A percentile compares a stretch with the other conserved stretches of the same genome.
Conservation (phyloP, 2,888 invertebrate species). For the Sarcophaga variegata region DNA sequence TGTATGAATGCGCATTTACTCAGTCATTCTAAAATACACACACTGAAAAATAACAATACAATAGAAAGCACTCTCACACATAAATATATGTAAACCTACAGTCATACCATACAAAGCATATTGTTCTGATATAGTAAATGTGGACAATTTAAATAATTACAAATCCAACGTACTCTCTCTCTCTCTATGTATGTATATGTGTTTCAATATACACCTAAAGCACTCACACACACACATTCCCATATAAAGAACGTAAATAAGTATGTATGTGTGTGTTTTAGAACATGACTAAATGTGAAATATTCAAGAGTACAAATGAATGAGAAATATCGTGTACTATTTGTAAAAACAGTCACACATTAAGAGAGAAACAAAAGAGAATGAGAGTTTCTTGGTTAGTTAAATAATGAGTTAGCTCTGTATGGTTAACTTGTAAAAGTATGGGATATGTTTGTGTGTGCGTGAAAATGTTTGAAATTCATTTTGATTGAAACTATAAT, state of each 20-base stretch:
- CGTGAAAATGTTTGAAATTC: slow-evolving; percentile 31
- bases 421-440: not conserved
- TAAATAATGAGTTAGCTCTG: not conserved
- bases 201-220: too few relatives aligned
- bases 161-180: slow-evolving; percentile 21
- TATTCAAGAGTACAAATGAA: slow-evolving; percentile 21
- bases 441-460: slow-evolving; percentile 1
- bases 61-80: not conserved
- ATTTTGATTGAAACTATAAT: slow-evolving; percentile 42
- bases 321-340: slow-evolving; percentile 5
- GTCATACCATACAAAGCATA: not conserved
- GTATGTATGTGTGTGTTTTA: not conserved
- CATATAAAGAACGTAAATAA: not conserved
- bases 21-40: not conserved
- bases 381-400: slow-evolving; percentile 13
- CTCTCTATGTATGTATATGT: too few relatives aligned
- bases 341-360: slow-evolving; percentile 26
- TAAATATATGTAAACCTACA: not conserved
- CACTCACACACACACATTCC: too few relatives aligned
- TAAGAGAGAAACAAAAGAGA: slow-evolving; percentile 8
- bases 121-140: slow-evolving; percentile 41
- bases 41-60: not conserved
- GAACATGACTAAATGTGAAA: slow-evolving; percentile 11
- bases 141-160: slow-evolving; percentile 54
- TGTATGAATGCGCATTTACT: not conserved